These are phyloP conservation scores for Bufotes viridis DNA, from an alignment of 2,797 vertebrate species.

Conservation along the genomic window DNA sequence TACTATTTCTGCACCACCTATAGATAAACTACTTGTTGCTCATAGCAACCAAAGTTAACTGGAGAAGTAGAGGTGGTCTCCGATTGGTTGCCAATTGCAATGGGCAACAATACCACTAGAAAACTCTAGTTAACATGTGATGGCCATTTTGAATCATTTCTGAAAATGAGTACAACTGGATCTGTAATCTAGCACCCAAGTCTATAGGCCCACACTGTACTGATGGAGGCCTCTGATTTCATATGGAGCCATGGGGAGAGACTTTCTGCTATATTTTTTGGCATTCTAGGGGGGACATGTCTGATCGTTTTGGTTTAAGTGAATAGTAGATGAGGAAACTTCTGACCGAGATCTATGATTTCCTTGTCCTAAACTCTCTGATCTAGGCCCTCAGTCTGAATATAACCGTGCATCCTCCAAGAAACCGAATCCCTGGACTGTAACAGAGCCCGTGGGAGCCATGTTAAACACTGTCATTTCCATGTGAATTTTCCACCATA, in stretches of 20 bases:
- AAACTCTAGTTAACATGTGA: no score
- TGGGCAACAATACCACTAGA: no score
- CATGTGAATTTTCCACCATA: neutral
- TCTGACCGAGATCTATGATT: neutral
- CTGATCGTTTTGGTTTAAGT: neutral
- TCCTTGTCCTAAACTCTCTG: neutral
- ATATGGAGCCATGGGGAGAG: neutral
- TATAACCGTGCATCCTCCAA: conserved; percentile 13
- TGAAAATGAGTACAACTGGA: no score
- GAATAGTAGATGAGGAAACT: neutral
- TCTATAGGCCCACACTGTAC: neutral
- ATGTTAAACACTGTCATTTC: neutral
- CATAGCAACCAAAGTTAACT: no score
- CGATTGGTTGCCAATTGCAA: no score
- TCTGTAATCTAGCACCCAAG: no score
- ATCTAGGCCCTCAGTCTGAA: neutral
- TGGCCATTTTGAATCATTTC: no score
- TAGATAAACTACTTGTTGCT: no score
- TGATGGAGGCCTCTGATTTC: neutral
- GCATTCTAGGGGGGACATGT: neutral
- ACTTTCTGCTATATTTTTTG: neutral
- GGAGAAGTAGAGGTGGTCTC: no score
- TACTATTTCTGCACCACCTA: no score
- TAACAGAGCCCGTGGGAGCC: neutral
- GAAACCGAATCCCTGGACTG: neutral